phyloP scores from a whole-genome alignment of 2,113 vertebrate genomes.

The Xyliphius kryptos region DNA sequence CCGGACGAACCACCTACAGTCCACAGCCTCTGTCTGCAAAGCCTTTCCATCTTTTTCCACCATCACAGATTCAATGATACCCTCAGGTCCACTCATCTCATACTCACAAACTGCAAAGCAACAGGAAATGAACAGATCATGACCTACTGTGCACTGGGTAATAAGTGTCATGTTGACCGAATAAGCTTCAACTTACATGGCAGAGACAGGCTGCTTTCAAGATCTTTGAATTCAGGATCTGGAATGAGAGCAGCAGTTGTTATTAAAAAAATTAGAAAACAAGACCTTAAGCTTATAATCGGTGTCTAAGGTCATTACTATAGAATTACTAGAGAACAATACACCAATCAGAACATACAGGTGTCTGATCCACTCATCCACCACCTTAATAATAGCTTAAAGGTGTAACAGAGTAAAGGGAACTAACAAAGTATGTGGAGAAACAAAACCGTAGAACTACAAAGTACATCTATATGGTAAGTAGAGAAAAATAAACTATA shows the following conservation, averaged over 20 bases:
- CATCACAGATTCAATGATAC: conserved; percentile 84
- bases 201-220: conserved; percentile 78
- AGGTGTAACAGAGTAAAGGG: no score
- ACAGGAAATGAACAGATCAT: not conserved
- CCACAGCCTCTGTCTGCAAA: conserved; percentile 81
- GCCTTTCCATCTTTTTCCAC: conserved; percentile 79
- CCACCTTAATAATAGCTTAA: no score
- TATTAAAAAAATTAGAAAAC: not conserved
- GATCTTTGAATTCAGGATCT: conserved; percentile 93
- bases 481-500: no score
- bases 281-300: no score
- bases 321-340: no score
- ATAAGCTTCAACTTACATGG: conserved; percentile 73
- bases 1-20: conserved; percentile 94
- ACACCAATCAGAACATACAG: no score
- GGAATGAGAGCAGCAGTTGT: conserved; percentile 52
- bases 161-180: not conserved
- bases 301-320: no score
- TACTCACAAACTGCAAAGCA: conserved; percentile 82
- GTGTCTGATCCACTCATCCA: no score
- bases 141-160: not conserved
- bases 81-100: conserved; percentile 90
- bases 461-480: no score
- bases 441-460: no score
- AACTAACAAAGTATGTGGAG: no score